Percentiles rank a stretch among this genome's conserved stretches.
These are phyloP conservation scores for Drosophila siamana DNA, from an alignment of 2,888 invertebrate species.

Conservation along the genomic window DNA sequence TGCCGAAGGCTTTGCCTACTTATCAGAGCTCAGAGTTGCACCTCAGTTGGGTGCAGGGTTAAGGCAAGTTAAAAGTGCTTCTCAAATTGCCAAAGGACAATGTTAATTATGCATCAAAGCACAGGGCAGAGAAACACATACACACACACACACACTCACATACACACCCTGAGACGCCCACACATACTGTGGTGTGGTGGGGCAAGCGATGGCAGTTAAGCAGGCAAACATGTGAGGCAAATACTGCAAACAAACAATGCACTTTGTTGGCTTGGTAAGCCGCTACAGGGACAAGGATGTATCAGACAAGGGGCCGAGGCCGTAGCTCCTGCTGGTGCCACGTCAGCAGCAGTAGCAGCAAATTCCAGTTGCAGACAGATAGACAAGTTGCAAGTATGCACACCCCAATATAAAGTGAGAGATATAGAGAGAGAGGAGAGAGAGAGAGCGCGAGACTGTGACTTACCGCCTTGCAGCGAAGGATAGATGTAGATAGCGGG, in stretches of 20 bases:
- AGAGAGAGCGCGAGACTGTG: constrained; percentile 10
- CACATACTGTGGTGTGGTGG: background rate
- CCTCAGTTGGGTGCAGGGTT: constrained; percentile 51
- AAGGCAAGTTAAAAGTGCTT: constrained; percentile 61
- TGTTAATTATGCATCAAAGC: constrained; percentile 81
- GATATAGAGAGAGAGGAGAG: background rate
- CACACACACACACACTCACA: background rate
- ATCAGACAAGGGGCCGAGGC: constrained; percentile 53
- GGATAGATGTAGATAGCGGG: constrained; percentile 91
- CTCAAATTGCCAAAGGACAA: constrained; percentile 78
- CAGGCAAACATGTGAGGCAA: constrained; percentile 74
- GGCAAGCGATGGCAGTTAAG: constrained; percentile 62
- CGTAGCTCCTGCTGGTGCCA: constrained; percentile 41
- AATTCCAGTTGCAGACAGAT: constrained; percentile 47
- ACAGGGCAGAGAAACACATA: constrained; percentile 37
- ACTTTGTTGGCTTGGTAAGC: constrained; percentile 79
- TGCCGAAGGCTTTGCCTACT: constrained; percentile 48
- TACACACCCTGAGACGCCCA: constrained; percentile 11
- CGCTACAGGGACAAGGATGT: constrained; percentile 70
- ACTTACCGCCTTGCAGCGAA: constrained; percentile 90
- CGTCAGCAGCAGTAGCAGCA: constrained; percentile 46
- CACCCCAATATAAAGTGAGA: constrained; percentile 5
- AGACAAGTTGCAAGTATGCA: constrained; percentile 47
- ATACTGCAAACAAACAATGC: constrained; percentile 79
- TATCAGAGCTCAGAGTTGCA: constrained; percentile 47